Conservation (phyloP, 1,140 invertebrate species). For the Formica exsecta region DNA sequence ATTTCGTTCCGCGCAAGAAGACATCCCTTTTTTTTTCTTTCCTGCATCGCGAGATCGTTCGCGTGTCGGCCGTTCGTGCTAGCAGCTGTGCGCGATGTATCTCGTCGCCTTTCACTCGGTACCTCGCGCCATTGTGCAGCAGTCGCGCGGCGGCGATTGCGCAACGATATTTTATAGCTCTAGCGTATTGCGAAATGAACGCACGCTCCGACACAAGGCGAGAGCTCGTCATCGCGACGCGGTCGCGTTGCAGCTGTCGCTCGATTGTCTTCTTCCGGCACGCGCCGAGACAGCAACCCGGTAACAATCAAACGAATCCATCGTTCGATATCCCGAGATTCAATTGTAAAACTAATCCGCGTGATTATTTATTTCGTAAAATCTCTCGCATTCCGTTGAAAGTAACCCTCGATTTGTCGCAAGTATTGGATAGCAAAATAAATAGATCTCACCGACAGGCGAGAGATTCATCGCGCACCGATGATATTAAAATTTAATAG, state of each 20-base stretch:
- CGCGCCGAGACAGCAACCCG: slow-evolving; percentile 34
- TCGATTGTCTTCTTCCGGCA: slow-evolving; percentile 59
- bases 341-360: too few relatives aligned
- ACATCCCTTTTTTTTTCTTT: slow-evolving; percentile 7
- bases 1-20: slow-evolving; percentile 33
- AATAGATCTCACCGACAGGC: background rate
- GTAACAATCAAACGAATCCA: background rate
- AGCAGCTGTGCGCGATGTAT: slow-evolving; percentile 65
- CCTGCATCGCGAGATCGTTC: slow-evolving; percentile 43
- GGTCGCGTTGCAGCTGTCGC: slow-evolving; percentile 51
- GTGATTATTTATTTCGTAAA: background rate
- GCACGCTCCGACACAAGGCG: background rate
- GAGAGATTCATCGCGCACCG: slow-evolving; percentile 35
- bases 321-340: background rate
- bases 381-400: background rate
- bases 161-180: slow-evolving; percentile 81
- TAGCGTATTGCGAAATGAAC: slow-evolving; percentile 74
- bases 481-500: slow-evolving; percentile 61
- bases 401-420: slow-evolving; percentile 1
- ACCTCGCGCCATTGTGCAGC: slow-evolving; percentile 80
- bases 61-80: slow-evolving; percentile 57
- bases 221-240: slow-evolving; percentile 32
- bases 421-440: background rate
- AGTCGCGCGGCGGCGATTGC: slow-evolving; percentile 70
- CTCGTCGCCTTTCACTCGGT: slow-evolving; percentile 84